Conservation (phyloP, 2,113 vertebrate genomes). For the Phalacrocorax carbo region DNA sequence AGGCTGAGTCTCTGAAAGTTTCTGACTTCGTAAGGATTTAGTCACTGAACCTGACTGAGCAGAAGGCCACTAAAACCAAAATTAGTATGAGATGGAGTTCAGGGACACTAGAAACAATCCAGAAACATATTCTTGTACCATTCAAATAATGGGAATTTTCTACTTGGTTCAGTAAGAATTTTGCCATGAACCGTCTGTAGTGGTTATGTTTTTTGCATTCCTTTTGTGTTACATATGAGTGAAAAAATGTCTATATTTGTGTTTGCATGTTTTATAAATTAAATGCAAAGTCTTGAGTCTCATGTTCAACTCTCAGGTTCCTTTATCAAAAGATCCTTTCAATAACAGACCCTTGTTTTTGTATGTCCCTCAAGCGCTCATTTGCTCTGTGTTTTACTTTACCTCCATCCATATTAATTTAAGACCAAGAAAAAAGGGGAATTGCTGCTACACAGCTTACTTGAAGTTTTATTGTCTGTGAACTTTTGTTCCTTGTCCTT, state of each 20-base stretch:
- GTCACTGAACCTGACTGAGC: neutral
- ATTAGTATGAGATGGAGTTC: neutral
- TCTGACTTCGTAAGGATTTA: neutral
- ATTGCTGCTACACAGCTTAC: neutral
- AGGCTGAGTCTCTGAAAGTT: neutral
- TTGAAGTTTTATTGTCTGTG: neutral
- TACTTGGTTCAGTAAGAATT: neutral
- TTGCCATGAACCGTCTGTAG: neutral
- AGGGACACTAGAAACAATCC: neutral
- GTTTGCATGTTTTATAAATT: neutral
- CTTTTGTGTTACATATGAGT: neutral
- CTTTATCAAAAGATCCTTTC: neutral
- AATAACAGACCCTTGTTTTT: neutral
- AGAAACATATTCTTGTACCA: neutral
- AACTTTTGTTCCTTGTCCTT: neutral
- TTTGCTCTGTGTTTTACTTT: neutral
- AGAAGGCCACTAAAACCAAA: neutral
- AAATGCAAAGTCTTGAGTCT: neutral
- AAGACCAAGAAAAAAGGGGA: neutral
- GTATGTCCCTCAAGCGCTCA: neutral
- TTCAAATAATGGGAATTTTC: neutral
- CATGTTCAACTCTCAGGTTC: neutral
- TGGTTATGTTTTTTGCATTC: neutral
- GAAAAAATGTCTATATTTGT: neutral
- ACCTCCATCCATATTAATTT: neutral